Evolutionary conservation across 2,888 invertebrate genomes (phyloP).

Genomic region (Melieria picta): DNA sequence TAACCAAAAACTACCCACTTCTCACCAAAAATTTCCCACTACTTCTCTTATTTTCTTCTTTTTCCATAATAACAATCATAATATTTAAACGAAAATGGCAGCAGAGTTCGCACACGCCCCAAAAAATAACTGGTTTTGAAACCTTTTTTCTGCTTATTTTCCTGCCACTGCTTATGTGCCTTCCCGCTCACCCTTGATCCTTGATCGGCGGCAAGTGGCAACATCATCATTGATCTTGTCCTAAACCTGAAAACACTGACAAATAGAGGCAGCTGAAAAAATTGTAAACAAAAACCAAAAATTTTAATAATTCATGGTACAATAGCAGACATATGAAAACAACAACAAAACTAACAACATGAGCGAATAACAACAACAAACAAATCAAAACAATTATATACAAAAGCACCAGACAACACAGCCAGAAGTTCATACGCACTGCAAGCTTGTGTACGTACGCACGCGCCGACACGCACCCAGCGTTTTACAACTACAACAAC

Average conservation of each 20-base stretch:
- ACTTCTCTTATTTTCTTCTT: too few species aligned
- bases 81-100: too few species aligned
- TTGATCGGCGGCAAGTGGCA: conserved; percentile 19
- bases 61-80: too few species aligned
- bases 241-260: conserved; percentile 42
- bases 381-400: neutral
- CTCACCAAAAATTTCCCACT: too few species aligned
- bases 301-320: neutral
- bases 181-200: too few species aligned
- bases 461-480: too few species aligned
- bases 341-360: neutral
- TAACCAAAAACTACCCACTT: too few species aligned
- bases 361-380: neutral
- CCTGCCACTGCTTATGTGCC: too few species aligned
- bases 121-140: too few species aligned
- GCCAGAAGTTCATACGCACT: neutral
- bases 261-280: neutral
- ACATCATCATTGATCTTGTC: conserved; percentile 58
- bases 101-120: too few species aligned
- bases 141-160: too few species aligned
- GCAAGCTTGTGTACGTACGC: neutral
- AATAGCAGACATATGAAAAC: neutral
- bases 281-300: neutral
- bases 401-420: neutral
- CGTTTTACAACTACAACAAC: too few species aligned